Conservation (phyloP, 2,888 invertebrate genomes). For the Drosophila koepferae region DNA sequence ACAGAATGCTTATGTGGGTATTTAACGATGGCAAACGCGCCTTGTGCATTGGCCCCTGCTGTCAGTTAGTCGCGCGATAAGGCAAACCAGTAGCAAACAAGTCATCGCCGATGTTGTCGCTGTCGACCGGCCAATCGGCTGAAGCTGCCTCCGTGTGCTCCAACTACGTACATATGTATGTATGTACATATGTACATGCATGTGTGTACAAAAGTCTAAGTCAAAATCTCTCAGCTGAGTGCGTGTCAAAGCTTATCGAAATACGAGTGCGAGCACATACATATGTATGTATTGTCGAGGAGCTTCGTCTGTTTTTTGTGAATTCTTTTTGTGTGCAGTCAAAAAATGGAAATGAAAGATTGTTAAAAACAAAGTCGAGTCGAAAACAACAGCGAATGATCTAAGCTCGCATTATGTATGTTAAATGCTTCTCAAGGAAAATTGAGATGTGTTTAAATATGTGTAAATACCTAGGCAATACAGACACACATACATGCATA, state of each 20-base stretch:
- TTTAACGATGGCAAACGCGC: slow-evolving; percentile 57
- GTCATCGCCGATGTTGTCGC: slow-evolving; percentile 14
- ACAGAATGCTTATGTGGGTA: slow-evolving; percentile 4
- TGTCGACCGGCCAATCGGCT: slow-evolving; percentile 22
- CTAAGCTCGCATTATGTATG: slow-evolving; percentile 52
- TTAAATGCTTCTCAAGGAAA: slow-evolving; percentile 69
- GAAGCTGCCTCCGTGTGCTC: slow-evolving; percentile 17
- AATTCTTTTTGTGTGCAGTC: slow-evolving; percentile 49
- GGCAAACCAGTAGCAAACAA: slow-evolving; percentile 73
- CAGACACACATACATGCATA: neutral
- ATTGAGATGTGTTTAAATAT: neutral
- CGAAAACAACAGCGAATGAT: slow-evolving; percentile 23
- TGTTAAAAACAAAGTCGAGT: slow-evolving; percentile 25
- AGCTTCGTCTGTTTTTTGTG: slow-evolving; percentile 29
- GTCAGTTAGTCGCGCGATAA: slow-evolving; percentile 68
- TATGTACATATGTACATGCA: neutral
- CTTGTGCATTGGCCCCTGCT: slow-evolving; percentile 61
- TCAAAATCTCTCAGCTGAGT: slow-evolving; percentile 22
- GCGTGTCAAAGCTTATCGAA: slow-evolving; percentile 48
- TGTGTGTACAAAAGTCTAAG: slow-evolving; percentile 13
- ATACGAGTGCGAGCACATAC: neutral
- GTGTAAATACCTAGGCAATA: slow-evolving; percentile 9
- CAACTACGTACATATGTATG: neutral
- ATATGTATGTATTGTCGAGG: neutral
- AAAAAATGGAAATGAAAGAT: slow-evolving; percentile 11